Evolutionary conservation across 2,888 invertebrate species (phyloP), one percentile per base, ranked within the genome.

Genomic region (Zeuzera pyrina): DNA sequence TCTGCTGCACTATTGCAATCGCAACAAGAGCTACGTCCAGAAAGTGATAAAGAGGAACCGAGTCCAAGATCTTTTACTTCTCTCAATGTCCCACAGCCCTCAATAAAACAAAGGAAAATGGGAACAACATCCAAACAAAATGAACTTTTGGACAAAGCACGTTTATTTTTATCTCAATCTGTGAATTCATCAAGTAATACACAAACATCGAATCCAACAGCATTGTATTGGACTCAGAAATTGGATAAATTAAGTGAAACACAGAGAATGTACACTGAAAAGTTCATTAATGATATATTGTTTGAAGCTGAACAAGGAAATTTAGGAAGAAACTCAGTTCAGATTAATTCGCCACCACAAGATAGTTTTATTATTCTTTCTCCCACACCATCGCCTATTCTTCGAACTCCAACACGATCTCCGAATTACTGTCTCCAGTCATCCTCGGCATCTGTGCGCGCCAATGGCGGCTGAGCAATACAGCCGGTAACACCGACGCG

Each of bases 261-360:
- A n/a, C 35, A 35, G 31, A 35, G 29, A 28, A 12, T 28, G 28
- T 31, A 27, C 16, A 31, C 35, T 27, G 35, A 35, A 28, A 35
- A 35, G 23, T 21, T 27, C 28, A 35, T 35, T 28, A 35, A 31
- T 31, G 31, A 35, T 15, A 31, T 35, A 28, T 24, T 35, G 15
- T 31, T 35, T 23, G 31, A 35, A 35, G 35, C 35, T 24, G 31
- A 26, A 35, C 12, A 31, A 12, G 31, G 31, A 15, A 31, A 27
- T 28, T 23, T 31, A 31, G 12, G 11, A 22, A 35, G 31, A 23
- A 28, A 35, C 31, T 31, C 31, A 16, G 28, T 35, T 27, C 31
- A 35, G 15, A 33, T 19, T n/a, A n/a, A n/a, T n/a, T n/a, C n/a
- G n/a, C n/a, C n/a, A n/a, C n/a, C 24, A 11, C 15, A 11, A 19